Evolutionary conservation across 2,113 vertebrate genomes (phyloP), one percentile per base, ranked within the genome.

Genomic region (Rhegmatorhina hoffmannsi): DNA sequence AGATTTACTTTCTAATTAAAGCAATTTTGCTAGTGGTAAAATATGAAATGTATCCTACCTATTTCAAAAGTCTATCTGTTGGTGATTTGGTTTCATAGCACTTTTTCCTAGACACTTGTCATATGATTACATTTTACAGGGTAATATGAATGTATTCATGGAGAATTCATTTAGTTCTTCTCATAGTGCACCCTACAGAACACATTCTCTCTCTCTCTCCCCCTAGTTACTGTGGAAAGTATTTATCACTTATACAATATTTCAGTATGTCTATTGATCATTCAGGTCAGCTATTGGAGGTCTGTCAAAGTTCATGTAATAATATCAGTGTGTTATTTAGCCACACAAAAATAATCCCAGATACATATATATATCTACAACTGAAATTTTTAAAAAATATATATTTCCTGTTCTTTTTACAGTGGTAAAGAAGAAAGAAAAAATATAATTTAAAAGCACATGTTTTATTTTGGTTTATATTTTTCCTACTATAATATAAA

Each of bases 111-210:
- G 44, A 66, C 74, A 67, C 33, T 84, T 97, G 55, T 87, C 69
- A 80, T 90, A 66, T 94, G 72, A 97, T 96, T 97, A 46, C 60
- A 96, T 97, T 97, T 97, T 94, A 93, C 58, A 95, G 79, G 89
- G 80, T 95, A 93, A 93, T 96, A 87, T 87, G 73, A 94, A 67
- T 67, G 17, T 87, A 80, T 72, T 94, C 49, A 77, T 81, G 52
- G 72, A 68, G 36, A 94, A 89, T 95, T 89, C 34, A 87, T 93
- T 96, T 95, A 31, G 17, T 82, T 96, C 84, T 91, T 84, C 95
- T 97, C 56, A 86, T 67, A 89, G 74, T 49, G 66, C 56, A 76
- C 16, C 9, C 68, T 86, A 93, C 43, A 49, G 59, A 90, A 87
- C 53, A 59, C 6, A 15, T 8, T 20, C 9, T 64, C 21, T 76